Evolutionary conservation across 2,113 vertebrate genomes (phyloP).

Genomic region (Calidris pugnax): DNA sequence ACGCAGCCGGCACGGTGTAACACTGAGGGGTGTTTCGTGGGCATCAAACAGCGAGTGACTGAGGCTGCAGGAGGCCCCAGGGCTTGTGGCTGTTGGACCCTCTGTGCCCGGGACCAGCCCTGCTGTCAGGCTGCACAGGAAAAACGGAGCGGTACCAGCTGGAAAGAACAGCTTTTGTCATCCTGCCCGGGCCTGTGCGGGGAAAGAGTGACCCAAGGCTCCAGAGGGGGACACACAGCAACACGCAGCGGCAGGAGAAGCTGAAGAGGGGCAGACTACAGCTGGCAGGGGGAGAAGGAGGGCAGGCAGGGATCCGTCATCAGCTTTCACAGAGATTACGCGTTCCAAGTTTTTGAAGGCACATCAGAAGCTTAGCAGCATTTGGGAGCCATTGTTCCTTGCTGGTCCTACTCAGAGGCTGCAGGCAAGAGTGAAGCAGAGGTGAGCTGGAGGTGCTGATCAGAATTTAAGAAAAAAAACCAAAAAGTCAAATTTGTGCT

Average conservation of each 20-base stretch:
- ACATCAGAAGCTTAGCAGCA: slow-evolving; percentile 66
- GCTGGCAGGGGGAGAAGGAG: neutral
- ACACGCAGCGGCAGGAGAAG: slow-evolving; percentile 30
- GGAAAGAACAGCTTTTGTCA: neutral
- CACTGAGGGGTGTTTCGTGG: neutral
- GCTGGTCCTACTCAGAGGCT: slow-evolving; percentile 41
- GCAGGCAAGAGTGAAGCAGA: slow-evolving; percentile 51
- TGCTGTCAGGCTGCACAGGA: neutral
- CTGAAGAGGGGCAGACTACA: slow-evolving; percentile 10
- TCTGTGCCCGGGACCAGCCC: neutral
- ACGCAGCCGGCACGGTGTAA: neutral
- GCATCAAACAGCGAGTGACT: neutral
- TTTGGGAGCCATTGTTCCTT: slow-evolving; percentile 50
- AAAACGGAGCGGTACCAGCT: neutral
- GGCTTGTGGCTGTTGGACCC: neutral
- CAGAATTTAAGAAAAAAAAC: slow-evolving; percentile 10
- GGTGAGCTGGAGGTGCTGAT: neutral
- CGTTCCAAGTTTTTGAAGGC: slow-evolving; percentile 51
- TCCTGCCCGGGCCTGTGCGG: neutral
- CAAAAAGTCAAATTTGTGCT: neutral
- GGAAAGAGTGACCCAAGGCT: neutral
- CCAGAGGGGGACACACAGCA: neutral
- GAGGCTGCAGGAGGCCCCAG: neutral
- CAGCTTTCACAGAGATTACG: slow-evolving; percentile 20
- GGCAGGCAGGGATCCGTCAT: slow-evolving; percentile 50